phyloP scores from a whole-genome alignment of 1,140 invertebrate species.

The Drosophila varians region DNA sequence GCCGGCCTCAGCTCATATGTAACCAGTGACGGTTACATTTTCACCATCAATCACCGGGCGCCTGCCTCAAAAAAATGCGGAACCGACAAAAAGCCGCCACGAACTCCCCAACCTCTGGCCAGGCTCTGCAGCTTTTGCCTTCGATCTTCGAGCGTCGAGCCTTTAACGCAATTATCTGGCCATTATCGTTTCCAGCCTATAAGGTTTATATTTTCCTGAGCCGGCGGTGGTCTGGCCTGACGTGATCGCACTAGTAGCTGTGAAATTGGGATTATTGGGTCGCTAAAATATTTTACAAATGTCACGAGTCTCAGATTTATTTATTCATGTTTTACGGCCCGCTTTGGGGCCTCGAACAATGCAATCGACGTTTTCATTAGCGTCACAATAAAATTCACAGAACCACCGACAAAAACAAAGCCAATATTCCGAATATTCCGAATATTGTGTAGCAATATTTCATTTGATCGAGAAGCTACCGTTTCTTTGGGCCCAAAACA shows the following conservation, averaged over 20 bases:
- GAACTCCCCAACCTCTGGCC: conserved; percentile 32
- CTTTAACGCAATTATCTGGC: conserved; percentile 57
- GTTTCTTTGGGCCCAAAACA: conserved; percentile 51
- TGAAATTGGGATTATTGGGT: conserved; percentile 77
- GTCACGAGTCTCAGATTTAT: conserved; percentile 77
- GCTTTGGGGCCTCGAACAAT: conserved; percentile 38
- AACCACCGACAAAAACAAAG: conserved; percentile 5
- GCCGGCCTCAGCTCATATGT: conserved; percentile 31
- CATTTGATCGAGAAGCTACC: conserved; percentile 73
- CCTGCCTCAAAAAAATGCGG: conserved; percentile 58
- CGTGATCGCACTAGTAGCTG: conserved; percentile 34
- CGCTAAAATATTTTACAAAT: conserved; percentile 78
- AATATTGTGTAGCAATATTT: conserved; percentile 80
- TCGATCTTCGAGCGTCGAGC: conserved; percentile 26
- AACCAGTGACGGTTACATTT: conserved; percentile 78
- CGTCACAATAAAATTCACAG: conserved; percentile 49
- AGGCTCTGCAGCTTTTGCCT: conserved; percentile 13
- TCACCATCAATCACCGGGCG: conserved; percentile 65
- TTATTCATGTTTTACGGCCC: conserved; percentile 77
- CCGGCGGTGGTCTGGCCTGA: conserved; percentile 12
- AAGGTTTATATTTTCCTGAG: neutral
- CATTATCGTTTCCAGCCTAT: conserved; percentile 64
- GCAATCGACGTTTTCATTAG: conserved; percentile 67
- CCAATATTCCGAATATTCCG: conserved; percentile 10
- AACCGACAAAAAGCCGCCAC: conserved; percentile 53